Evolutionary conservation across 2,113 vertebrate species (phyloP), one percentile per base, ranked within the genome.

Genomic region (Sisor rabdophorus): DNA sequence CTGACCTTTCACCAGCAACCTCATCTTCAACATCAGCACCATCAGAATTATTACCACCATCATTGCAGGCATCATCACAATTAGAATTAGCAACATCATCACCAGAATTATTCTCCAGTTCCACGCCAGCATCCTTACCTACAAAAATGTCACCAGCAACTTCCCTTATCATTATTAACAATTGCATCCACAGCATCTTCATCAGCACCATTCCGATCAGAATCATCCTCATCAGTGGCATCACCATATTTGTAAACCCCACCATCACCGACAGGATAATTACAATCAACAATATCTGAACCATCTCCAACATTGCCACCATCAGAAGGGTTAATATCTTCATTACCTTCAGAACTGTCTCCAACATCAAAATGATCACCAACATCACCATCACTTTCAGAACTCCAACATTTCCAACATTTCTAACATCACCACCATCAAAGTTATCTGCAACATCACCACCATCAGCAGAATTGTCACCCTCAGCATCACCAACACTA

Each of bases 381-480:
- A 52, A 0, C 1, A 69, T 28, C 2, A 53, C 30, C 48, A n/a
- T 8, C 67, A 36, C 15, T 11, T 22, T 44, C 9, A 1, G 10
- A 9, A 24, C 40, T n/a, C n/a, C 60, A 11, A 11, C 19, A 36
- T n/a, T 63, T n/a, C n/a, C 60, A 40, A 17, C 60, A 40, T 0
- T 78, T 56, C 3, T 16, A 28, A 78, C 65, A 54, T 75, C 22
- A 78, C 85, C 4, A 69, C 60, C 28, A 67, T 20, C 32, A 36
- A 20, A 22, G 32, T 72, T 79, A 74, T 84, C 22, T 50, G 75
- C 79, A 74, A 64, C 81, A 75, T 81, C 81, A 67, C 58, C 4
- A 13, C 2, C 11, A 15, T 44, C 32, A 44, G 11, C 36, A 17
- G 12, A 7, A n/a, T 64, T 32, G 12, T 2, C 11, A 30, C 12